Base-by-base conservation (phyloP, 2,797 vertebrate genomes). In the Chloroceryle amazona region DNA sequence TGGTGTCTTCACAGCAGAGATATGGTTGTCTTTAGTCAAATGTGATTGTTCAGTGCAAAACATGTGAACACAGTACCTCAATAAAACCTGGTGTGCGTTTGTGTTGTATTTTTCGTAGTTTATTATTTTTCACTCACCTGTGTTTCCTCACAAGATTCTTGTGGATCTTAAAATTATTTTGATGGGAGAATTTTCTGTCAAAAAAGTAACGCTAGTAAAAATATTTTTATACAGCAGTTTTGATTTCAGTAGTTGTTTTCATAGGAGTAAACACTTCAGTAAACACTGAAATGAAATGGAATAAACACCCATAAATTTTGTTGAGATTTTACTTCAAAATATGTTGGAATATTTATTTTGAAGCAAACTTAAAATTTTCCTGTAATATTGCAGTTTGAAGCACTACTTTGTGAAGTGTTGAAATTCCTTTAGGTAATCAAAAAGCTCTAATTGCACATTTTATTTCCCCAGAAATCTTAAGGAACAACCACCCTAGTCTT, bases 71-170 rank as follows among this genome's bases (percentile, higher is more conserved):
- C 52, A 73, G 83, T 82, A 85, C 74, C 71, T 96, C 83, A 97
- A 95, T 97, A 97, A 97, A 97, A 91, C 33, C 65, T 94, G 78
- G 7, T 37, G 54, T 75, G 86, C 75, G 60, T 75, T 90, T 82
- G 52, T 65, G 67, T 84, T 94, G 60, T 57, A 72, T 55, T 84
- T 81, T 86, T 83, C 55, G 86, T 82, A 86, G 70, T 68, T 58
- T 54, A 57, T 88, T 13, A 42, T 67, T 90, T 70, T 55, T 6
- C 26, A 19, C 2, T 14, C 18, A 66, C 31, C 10, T 80, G 47
- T 78, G 8, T 63, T 89, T 75, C 41, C 26, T 78, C 52, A 42
- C 62, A 78, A 83, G 39, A 25, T 67, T 81, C 22, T 76, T 8
- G 1, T 4, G 17, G 71, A 60, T 79, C 51, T 75, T 80, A n/a